phyloP scores from a whole-genome alignment of 2,113 vertebrate species.

The Scartelaos histophorus region DNA sequence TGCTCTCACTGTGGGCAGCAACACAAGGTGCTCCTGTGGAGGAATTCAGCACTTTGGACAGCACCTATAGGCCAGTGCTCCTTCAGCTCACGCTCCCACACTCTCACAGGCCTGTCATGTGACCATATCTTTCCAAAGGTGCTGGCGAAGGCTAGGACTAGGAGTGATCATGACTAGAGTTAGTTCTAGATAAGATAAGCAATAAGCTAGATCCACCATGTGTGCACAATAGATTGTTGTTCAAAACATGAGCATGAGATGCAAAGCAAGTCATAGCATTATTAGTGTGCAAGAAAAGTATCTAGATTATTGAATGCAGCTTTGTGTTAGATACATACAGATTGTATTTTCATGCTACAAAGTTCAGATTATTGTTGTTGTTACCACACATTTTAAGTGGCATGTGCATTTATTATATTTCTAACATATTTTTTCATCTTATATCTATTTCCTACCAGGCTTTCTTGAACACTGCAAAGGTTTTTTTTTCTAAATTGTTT shows the following conservation, averaged over 20 bases:
- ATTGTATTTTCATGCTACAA: too few relatives aligned
- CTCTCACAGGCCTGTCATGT: conserved; percentile 54
- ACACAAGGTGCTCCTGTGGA: conserved; percentile 75
- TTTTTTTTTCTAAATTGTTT: too few relatives aligned
- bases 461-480: too few relatives aligned
- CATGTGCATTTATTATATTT: too few relatives aligned
- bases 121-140: conserved; percentile 63
- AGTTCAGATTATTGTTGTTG: too few relatives aligned
- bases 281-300: not conserved
- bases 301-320: not conserved
- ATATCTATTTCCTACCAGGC: too few relatives aligned
- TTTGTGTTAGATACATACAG: too few relatives aligned
- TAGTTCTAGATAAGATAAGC: not conserved
- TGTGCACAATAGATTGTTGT: not conserved
- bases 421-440: too few relatives aligned
- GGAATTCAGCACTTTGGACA: conserved; percentile 86
- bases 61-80: conserved; percentile 77
- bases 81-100: conserved; percentile 63
- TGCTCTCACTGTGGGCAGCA: conserved; percentile 64
- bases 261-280: not conserved
- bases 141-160: conserved; percentile 32
- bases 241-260: not conserved
- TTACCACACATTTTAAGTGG: too few relatives aligned
- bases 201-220: too few relatives aligned
- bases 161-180: not conserved